Base-by-base conservation (phyloP, 2,797 vertebrate genomes). In the Pseudomugil gertrudae region DNA sequence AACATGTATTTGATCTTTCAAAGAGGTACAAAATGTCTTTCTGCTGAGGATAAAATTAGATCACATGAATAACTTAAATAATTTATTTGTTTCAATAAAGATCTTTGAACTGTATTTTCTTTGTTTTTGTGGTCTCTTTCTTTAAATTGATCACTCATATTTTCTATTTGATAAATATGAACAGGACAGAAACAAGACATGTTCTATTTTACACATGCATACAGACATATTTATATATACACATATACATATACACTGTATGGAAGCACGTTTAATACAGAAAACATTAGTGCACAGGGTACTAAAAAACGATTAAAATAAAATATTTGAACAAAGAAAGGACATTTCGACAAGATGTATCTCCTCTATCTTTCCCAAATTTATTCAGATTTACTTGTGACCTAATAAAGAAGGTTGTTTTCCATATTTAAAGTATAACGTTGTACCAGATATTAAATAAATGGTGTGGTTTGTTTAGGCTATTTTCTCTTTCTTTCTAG, bases 61-160 rank as follows among this genome's bases (percentile, higher is more conserved):
- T 96, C 95, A 96, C 94, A 94, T 92, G 90, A 95, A 94, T 96
- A 97, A 96, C 88, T 96, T 96, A 96, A 96, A n/a, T 96, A 96
- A 96, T 90, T 95, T 96, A 95, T 96, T 96, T 91, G 92, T 95
- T 95, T 95, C 93, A 97, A 95, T 98, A 97, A 98, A 98, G 82
- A 93, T 96, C 94, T 96, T 94, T 90, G 84, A 83, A 93, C 86
- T 91, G 86, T 87, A 89, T 40, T 38, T 52, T 74, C 52, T 36
- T 68, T 23, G 55, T 57, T 8, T 17, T 30, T 24, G n/a, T n/a
- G n/a, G n/a, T n/a, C n/a, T n/a, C n/a, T n/a, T n/a, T n/a, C n/a
- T n/a, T n/a, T 10, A 35, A 14, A 11, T 35, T 35, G 13, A 35
- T 3, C 9, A 33, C 9, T 32, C 6, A 7, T 33, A 9, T 33